These are phyloP conservation scores for Neosilurus mollespiculum DNA, from an alignment of 2,797 vertebrate species.

Conservation along the genomic window DNA sequence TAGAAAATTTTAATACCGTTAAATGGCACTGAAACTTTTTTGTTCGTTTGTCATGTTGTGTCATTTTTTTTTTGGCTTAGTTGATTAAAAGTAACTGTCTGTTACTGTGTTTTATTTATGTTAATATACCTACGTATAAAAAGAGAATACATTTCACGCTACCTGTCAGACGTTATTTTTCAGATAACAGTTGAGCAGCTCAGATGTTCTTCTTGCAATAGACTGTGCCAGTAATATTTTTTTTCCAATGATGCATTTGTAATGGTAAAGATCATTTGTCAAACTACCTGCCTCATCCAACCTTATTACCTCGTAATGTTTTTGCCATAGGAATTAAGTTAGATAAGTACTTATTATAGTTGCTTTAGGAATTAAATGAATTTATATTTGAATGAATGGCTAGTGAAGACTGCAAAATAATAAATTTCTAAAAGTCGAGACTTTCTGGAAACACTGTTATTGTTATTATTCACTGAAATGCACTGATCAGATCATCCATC, in stretches of 20 bases:
- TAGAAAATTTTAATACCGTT: not conserved
- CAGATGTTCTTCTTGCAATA: not conserved
- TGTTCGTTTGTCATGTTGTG: not conserved
- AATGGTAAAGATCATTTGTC: not conserved
- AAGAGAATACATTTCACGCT: not conserved
- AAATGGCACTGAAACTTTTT: not conserved
- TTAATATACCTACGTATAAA: not conserved
- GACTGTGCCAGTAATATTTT: not conserved
- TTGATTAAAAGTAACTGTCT: not conserved
- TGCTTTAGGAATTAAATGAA: not conserved
- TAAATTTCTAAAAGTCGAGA: not conserved
- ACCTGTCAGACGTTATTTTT: not conserved
- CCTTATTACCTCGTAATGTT: slow-evolving; percentile 22
- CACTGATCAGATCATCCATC: not conserved
- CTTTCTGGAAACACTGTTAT: not conserved
- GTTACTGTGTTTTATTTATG: not conserved
- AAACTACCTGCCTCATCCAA: slow-evolving; percentile 6
- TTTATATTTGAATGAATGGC: not conserved
- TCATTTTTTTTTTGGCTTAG: not conserved
- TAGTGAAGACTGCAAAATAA: not conserved
- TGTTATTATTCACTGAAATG: not conserved
- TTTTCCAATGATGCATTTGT: not conserved
- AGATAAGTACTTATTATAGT: no score
- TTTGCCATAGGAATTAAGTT: no score
- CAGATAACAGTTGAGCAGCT: not conserved